A percentile compares a stretch with the other conserved stretches of the same genome.
Evolutionary conservation across 35 echinoderm and acorn worm genomes (phyloP).

Genomic region (Apostichopus japonicus): DNA sequence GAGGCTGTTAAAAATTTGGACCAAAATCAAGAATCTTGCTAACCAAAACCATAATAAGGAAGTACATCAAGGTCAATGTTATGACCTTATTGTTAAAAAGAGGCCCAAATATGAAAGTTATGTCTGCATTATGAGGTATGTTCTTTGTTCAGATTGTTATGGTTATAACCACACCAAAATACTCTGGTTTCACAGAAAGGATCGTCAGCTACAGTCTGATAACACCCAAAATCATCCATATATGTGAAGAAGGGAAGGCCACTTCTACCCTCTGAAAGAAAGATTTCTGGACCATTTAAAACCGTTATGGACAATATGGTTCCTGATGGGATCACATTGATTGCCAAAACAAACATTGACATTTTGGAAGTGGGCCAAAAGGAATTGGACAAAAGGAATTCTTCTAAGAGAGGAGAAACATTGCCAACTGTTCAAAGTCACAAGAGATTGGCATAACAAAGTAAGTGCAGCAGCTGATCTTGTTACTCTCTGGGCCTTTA

Average conservation of each 20-base stretch:
- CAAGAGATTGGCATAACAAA: neutral
- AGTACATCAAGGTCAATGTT: conserved; percentile 33
- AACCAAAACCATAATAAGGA: conserved; percentile 49
- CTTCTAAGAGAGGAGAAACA: conserved; percentile 1
- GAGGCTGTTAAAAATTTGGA: conserved; percentile 5
- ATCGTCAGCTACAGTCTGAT: neutral
- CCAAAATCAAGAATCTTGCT: conserved; percentile 40
- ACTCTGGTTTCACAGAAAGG: conserved; percentile 39
- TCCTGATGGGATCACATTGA: neutral
- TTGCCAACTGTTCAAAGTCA: conserved; percentile 19
- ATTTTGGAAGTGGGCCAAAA: conserved; percentile 42
- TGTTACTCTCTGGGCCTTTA: conserved; percentile 27
- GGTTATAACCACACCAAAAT: conserved; percentile 24
- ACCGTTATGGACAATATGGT: conserved; percentile 8
- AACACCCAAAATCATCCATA: neutral
- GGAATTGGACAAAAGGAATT: conserved; percentile 5
- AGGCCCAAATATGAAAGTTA: neutral
- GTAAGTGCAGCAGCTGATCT: conserved; percentile 38
- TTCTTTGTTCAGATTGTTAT: conserved; percentile 24
- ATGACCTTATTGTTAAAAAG: conserved; percentile 9
- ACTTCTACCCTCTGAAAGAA: neutral
- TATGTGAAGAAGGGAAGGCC: conserved; percentile 8
- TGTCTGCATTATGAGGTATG: neutral
- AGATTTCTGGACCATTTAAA: conserved; percentile 17
- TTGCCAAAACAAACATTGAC: conserved; percentile 30